Conservation (phyloP, 2,888 invertebrate species). For the Phorcus lineatus region DNA sequence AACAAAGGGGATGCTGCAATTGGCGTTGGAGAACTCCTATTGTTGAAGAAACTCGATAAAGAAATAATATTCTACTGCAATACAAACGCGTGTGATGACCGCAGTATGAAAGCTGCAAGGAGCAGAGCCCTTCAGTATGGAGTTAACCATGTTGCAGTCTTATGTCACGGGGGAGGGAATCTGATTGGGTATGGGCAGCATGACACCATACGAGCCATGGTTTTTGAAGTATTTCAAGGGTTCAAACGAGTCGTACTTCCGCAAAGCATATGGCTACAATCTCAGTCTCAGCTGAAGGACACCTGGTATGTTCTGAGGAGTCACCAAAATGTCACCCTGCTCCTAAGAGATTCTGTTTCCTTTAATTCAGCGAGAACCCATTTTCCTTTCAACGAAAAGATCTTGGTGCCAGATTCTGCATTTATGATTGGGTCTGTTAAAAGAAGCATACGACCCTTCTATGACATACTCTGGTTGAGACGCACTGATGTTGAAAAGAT, state of each 20-base stretch:
- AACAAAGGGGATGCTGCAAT: slow-evolving; percentile 50
- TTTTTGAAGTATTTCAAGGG: not conserved
- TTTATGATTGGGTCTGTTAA: slow-evolving; percentile 38
- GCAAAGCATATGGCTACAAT: slow-evolving; percentile 25
- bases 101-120: not conserved
- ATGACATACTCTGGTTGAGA: slow-evolving; percentile 45
- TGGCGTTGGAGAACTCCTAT: slow-evolving; percentile 37
- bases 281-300: not conserved
- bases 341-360: not conserved
- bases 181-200: slow-evolving; percentile 24
- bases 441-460: slow-evolving; percentile 36
- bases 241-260: slow-evolving; percentile 31
- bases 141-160: slow-evolving; percentile 34
- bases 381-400: not conserved
- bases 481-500: slow-evolving; percentile 35
- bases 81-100: not conserved
- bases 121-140: not conserved
- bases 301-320: not conserved
- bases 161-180: slow-evolving; percentile 51
- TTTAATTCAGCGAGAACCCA: not conserved
- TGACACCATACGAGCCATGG: not conserved
- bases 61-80: slow-evolving; percentile 29
- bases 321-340: not conserved
- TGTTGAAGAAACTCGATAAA: slow-evolving; percentile 30
- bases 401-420: slow-evolving; percentile 45